A percentile compares a stretch with the other conserved stretches of the same genome.
These are phyloP conservation scores for Stenolophus ochropezus DNA, from an alignment of 2,888 invertebrate species.

Conservation along the genomic window DNA sequence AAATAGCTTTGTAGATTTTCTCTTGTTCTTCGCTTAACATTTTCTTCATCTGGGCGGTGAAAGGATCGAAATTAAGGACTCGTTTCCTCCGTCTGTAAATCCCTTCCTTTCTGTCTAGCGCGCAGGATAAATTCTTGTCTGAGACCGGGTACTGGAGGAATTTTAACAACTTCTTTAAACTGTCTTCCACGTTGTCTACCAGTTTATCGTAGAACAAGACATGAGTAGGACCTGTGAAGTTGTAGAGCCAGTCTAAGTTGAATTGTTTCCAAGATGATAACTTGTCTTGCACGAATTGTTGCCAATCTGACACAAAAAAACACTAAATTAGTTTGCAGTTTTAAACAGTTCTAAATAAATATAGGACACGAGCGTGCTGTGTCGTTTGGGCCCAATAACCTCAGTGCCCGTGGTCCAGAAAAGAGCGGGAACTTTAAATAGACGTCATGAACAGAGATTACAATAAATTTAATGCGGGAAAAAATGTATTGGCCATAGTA, in stretches of 20 bases:
- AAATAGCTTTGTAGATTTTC: slow-evolving; percentile 74
- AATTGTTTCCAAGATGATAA: slow-evolving; percentile 81
- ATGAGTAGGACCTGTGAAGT: slow-evolving; percentile 81
- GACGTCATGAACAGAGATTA: too few relatives aligned
- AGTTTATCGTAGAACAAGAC: slow-evolving; percentile 83
- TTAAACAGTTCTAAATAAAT: too few relatives aligned
- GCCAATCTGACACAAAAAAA: slow-evolving; percentile 78
- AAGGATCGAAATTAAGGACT: slow-evolving; percentile 82
- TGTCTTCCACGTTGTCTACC: slow-evolving; percentile 77
- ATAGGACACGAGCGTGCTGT: too few relatives aligned
- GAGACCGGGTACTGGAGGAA: slow-evolving; percentile 74
- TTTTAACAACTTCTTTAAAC: slow-evolving; percentile 76
- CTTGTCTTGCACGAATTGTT: slow-evolving; percentile 81
- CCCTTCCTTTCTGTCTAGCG: slow-evolving; percentile 79
- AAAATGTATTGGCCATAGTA: too few relatives aligned
- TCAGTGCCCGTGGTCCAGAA: too few relatives aligned
- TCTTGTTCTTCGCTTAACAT: slow-evolving; percentile 74
- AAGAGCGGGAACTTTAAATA: too few relatives aligned
- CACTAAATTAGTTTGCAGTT: background rate
- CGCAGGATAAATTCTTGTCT: slow-evolving; percentile 75
- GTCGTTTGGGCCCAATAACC: too few relatives aligned
- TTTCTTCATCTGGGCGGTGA: slow-evolving; percentile 78
- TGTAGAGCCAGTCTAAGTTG: slow-evolving; percentile 82
- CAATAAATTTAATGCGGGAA: too few relatives aligned
- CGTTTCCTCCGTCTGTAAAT: slow-evolving; percentile 83